Percentiles rank a stretch among this genome's conserved stretches.
phyloP scores from a whole-genome alignment of 2,797 vertebrate genomes.

The Hypotaenidia philippensis region DNA sequence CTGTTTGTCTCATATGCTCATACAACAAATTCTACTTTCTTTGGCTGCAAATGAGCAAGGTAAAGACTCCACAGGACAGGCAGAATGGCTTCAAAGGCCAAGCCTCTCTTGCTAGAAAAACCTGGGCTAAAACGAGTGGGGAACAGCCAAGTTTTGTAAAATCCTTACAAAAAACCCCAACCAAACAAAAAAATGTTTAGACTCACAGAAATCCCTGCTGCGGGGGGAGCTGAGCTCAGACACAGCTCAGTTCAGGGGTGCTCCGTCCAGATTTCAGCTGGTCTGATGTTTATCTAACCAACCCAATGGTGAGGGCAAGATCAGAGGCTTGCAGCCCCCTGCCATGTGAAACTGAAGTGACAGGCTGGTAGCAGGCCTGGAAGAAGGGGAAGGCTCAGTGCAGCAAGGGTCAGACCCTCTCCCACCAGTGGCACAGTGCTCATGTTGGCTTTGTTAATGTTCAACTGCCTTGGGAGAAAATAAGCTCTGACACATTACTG shows the following conservation, averaged over 20 bases:
- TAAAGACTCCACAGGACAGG: not conserved
- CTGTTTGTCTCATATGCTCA: not conserved
- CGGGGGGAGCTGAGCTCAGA: not conserved
- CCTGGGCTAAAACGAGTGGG: not conserved
- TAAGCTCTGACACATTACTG: not conserved
- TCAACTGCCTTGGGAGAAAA: not conserved
- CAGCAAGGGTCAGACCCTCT: not conserved
- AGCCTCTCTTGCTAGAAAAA: not conserved
- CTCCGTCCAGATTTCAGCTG: not conserved
- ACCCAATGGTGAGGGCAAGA: fast-evolving
- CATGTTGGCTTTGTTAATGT: not conserved
- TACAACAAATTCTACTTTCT: slow-evolving; percentile 29
- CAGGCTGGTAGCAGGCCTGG: not conserved
- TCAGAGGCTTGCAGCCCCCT: not conserved
- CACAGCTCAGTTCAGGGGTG: not conserved
- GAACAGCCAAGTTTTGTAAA: not conserved
- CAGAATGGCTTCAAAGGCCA: not conserved
- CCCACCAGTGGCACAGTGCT: not conserved
- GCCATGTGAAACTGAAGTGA: not conserved
- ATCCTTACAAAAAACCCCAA: not conserved
- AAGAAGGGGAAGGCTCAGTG: not conserved
- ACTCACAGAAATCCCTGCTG: not conserved
- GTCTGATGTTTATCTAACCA: not conserved
- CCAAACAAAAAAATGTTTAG: not conserved
- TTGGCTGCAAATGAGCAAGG: not conserved